Evolutionary conservation across 2,797 vertebrate species (phyloP).

Genomic region (Champsocephalus esox): DNA sequence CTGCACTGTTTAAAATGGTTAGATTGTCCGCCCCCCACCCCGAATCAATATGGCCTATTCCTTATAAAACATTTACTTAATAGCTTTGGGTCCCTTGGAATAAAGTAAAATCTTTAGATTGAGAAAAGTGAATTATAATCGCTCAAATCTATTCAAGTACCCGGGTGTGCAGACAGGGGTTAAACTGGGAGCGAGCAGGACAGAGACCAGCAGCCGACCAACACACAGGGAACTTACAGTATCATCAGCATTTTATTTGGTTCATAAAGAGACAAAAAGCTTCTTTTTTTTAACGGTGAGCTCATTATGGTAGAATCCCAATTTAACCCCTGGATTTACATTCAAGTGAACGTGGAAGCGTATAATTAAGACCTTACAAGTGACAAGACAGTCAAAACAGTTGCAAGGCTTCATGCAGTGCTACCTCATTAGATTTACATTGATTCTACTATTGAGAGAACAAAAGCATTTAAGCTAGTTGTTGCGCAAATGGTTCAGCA

Average conservation of each 20-base stretch:
- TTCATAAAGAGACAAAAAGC: conserved; percentile 73
- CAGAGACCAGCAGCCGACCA: conserved; percentile 67
- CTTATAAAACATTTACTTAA: background rate
- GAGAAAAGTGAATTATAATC: conserved; percentile 11
- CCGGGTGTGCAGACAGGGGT: conserved; percentile 70
- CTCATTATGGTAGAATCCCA: conserved; percentile 63
- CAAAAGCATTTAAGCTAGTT: conserved; percentile 46
- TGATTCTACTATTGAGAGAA: conserved; percentile 62
- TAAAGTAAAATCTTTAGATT: conserved; percentile 15
- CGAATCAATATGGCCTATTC: background rate
- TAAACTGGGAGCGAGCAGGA: conserved; percentile 75
- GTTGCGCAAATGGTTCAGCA: conserved; percentile 33
- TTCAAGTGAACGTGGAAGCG: conserved; percentile 73
- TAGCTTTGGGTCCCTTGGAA: background rate
- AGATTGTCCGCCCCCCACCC: background rate
- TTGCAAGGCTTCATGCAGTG: conserved; percentile 82
- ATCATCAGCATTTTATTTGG: conserved; percentile 77
- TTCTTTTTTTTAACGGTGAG: background rate
- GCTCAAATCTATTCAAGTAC: conserved; percentile 38
- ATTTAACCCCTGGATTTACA: conserved; percentile 81
- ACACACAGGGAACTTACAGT: conserved; percentile 70
- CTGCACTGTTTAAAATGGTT: conserved; percentile 8
- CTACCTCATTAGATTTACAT: conserved; percentile 77
- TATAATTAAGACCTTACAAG: conserved; percentile 64
- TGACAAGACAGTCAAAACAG: conserved; percentile 68